phyloP scores from a whole-genome alignment of 2,797 vertebrate genomes.

The Jordanella pulchra region DNA sequence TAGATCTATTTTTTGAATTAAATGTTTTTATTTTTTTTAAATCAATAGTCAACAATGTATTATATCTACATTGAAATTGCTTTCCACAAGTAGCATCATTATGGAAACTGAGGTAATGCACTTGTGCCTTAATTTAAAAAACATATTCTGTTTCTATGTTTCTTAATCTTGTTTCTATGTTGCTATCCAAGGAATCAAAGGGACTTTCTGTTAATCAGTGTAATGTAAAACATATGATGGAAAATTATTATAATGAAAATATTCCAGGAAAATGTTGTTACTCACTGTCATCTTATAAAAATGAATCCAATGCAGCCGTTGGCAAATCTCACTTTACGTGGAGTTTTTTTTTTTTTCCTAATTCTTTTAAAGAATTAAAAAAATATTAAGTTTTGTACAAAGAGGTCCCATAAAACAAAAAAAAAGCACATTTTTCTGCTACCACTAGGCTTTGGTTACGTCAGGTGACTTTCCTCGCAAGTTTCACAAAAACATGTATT shows the following conservation, averaged over 20 bases:
- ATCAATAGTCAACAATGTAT: neutral
- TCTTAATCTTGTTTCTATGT: constrained; percentile 2
- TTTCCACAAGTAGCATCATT: constrained; percentile 18
- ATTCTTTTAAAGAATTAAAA: no score
- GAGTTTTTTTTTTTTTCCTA: constrained; percentile 26
- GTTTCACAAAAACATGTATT: no score
- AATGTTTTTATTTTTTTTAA: neutral
- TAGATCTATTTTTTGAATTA: neutral
- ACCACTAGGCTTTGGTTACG: no score
- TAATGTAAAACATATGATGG: constrained; percentile 3
- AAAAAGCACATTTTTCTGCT: neutral
- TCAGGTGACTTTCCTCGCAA: no score
- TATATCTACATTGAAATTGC: constrained; percentile 5
- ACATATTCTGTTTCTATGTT: neutral
- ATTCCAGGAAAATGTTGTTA: constrained; percentile 30
- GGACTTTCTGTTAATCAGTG: constrained; percentile 23
- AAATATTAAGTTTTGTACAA: neutral
- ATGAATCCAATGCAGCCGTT: constrained; percentile 16
- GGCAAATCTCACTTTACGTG: constrained; percentile 27
- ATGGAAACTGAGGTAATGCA: constrained; percentile 14
- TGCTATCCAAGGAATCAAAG: constrained; percentile 14
- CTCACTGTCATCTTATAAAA: constrained; percentile 31
- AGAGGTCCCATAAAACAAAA: neutral
- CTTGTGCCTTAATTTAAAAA: constrained; percentile 58
- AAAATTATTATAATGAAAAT: constrained; percentile 19